Conservation (phyloP, 2,797 vertebrate species). For the Fistularia commersonii region DNA sequence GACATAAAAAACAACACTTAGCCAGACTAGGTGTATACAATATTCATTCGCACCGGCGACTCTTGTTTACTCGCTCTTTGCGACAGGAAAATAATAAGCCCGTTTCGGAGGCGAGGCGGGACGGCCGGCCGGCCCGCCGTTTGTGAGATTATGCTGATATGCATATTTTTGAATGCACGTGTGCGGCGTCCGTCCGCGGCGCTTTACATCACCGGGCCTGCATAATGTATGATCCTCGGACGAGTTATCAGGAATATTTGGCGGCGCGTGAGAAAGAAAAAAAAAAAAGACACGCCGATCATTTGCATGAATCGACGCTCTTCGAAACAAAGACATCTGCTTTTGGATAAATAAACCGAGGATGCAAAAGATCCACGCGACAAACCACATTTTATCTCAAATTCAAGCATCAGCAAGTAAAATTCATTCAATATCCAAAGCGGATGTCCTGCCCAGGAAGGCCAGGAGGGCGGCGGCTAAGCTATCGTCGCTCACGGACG, state of each 20-base stretch:
- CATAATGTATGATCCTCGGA: constrained; percentile 65
- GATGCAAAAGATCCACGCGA: too few species aligned
- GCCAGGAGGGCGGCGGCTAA: too few species aligned
- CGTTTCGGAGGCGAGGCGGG: constrained; percentile 44
- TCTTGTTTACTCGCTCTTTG: constrained; percentile 71
- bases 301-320: constrained; percentile 34
- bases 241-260: constrained; percentile 50
- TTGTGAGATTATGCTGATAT: constrained; percentile 42
- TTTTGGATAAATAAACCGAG: constrained; percentile 25
- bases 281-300: constrained; percentile 38
- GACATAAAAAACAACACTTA: constrained; percentile 84
- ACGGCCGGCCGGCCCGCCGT: constrained; percentile 29
- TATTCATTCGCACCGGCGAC: constrained; percentile 78
- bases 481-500: too few species aligned
- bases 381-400: too few species aligned
- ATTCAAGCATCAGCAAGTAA: too few species aligned
- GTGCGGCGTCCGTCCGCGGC: too few species aligned
- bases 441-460: too few species aligned
- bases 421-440: too few species aligned
- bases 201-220: constrained; percentile 49
- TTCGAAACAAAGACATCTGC: constrained; percentile 14
- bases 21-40: constrained; percentile 75
- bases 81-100: constrained; percentile 54
- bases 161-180: constrained; percentile 32
- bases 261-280: constrained; percentile 39